Conservation (phyloP, 2,113 vertebrate genomes). For the Butorides virescens region DNA sequence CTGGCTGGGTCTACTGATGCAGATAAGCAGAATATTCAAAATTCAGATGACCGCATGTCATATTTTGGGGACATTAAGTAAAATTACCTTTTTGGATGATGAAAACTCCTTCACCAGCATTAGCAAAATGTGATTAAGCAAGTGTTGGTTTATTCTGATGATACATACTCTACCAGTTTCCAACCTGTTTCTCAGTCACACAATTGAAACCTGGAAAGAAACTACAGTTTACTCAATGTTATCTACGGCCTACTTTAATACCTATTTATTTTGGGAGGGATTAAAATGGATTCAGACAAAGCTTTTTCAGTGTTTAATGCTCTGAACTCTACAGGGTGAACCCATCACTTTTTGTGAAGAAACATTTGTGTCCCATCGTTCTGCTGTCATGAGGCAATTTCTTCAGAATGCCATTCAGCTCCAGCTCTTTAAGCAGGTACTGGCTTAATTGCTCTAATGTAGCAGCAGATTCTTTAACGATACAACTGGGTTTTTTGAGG, state of each 20-base stretch:
- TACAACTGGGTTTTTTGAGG: neutral
- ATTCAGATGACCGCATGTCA: neutral
- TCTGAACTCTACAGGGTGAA: conserved; percentile 80
- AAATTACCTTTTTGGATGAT: neutral
- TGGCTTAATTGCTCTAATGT: neutral
- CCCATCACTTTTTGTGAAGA: conserved; percentile 96
- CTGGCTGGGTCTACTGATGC: neutral
- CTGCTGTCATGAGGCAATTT: conserved; percentile 92
- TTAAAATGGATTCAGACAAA: neutral
- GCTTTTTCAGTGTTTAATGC: neutral
- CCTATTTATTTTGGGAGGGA: neutral
- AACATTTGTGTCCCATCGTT: conserved; percentile 90
- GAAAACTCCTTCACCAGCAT: neutral
- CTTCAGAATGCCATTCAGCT: conserved; percentile 95
- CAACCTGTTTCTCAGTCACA: neutral
- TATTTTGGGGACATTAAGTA: neutral
- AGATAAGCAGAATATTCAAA: neutral
- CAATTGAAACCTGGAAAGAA: neutral
- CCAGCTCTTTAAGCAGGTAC: conserved; percentile 97
- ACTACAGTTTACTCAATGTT: neutral
- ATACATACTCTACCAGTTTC: neutral
- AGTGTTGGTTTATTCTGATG: neutral
- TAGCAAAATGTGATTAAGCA: neutral
- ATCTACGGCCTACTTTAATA: rapidly evolving
- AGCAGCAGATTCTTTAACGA: neutral